Evolutionary conservation across 2,113 vertebrate species (phyloP).

Genomic region (Eptatretus burgeri): DNA sequence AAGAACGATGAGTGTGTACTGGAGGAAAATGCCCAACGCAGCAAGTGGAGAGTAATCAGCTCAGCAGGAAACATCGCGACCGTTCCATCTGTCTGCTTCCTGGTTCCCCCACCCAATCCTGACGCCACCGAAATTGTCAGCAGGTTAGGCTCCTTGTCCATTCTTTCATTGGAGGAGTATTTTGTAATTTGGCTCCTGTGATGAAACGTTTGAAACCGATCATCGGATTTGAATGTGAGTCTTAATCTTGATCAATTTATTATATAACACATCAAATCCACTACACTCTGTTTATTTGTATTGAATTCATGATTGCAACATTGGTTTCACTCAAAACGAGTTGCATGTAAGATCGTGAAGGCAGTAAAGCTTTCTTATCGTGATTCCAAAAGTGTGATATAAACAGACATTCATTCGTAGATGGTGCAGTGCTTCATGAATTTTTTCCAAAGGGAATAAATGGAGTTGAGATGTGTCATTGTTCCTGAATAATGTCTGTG

Average conservation of each 20-base stretch:
- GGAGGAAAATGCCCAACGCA: constrained; percentile 80
- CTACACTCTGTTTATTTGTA: too few species aligned
- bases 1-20: constrained; percentile 79
- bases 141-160: constrained; percentile 25
- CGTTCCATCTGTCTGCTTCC: constrained; percentile 88
- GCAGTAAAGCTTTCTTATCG: too few species aligned
- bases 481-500: too few species aligned
- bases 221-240: neutral
- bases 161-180: neutral
- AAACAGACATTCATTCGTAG: too few species aligned
- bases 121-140: constrained; percentile 50
- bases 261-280: neutral
- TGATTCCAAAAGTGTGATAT: too few species aligned
- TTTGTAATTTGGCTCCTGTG: neutral
- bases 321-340: too few species aligned
- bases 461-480: too few species aligned
- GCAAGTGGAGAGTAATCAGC: constrained; percentile 96
- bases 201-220: neutral
- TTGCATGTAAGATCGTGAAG: too few species aligned
- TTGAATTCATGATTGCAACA: neutral
- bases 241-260: neutral
- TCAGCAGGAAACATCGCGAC: constrained; percentile 81
- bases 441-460: too few species aligned
- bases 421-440: too few species aligned
- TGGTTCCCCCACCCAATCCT: constrained; percentile 54